Evolutionary conservation across 2,797 vertebrate species (phyloP).

Genomic region (Babyrousa celebensis): DNA sequence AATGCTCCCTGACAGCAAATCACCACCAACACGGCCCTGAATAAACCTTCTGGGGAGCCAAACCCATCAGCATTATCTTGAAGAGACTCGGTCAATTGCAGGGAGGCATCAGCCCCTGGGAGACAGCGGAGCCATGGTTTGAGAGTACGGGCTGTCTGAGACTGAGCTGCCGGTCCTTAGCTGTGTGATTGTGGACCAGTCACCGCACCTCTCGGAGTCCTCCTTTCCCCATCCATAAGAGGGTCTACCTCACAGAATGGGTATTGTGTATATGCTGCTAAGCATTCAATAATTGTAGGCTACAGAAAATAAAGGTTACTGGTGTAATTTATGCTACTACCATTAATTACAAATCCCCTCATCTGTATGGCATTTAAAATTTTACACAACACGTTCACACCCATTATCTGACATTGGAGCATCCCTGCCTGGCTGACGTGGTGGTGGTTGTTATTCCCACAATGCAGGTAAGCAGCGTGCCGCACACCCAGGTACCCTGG

Average conservation of each 20-base stretch:
- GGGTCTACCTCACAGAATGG: background rate
- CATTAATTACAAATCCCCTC: background rate
- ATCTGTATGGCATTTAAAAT: background rate
- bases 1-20: background rate
- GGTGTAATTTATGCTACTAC: too few species aligned
- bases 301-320: background rate
- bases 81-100: background rate
- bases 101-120: background rate
- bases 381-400: background rate
- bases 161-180: background rate
- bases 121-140: background rate
- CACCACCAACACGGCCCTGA: background rate
- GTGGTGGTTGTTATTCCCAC: background rate
- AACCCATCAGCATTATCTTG: too few species aligned
- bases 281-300: background rate
- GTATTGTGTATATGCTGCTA: background rate
- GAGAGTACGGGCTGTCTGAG: background rate
- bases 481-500: background rate
- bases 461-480: background rate
- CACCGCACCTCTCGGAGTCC: background rate
- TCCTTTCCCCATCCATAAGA: background rate
- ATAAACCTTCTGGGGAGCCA: background rate
- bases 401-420: background rate
- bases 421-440: rapidly evolving
- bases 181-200: background rate